Conservation (phyloP, 2,797 vertebrate species). For the Poliocrania exsul region DNA sequence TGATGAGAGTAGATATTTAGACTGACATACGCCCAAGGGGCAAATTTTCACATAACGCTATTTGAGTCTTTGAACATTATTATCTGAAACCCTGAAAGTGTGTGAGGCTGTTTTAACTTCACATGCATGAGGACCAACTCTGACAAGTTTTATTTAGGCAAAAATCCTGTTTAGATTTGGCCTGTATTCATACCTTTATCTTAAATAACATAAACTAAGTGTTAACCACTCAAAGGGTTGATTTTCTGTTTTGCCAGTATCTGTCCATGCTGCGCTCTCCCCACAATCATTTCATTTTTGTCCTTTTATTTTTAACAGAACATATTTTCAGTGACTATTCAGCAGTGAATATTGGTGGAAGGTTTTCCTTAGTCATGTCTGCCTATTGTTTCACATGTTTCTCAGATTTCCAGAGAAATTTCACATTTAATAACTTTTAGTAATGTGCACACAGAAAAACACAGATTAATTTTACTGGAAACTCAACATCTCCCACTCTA, state of each 20-base stretch:
- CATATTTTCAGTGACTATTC: neutral
- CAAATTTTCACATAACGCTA: slow-evolving; percentile 64
- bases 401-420: neutral
- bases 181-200: neutral
- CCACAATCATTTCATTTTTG: neutral
- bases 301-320: neutral
- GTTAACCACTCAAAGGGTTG: neutral
- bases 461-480: neutral
- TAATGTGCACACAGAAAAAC: neutral
- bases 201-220: neutral
- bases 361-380: neutral
- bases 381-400: neutral
- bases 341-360: neutral
- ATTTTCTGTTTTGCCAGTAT: neutral
- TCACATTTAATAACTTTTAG: neutral
- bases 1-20: slow-evolving; percentile 70
- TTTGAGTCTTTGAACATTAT: slow-evolving; percentile 67
- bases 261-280: neutral
- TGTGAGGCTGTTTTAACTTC: neutral
- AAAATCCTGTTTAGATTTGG: neutral
- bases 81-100: slow-evolving; percentile 15
- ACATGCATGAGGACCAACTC: neutral
- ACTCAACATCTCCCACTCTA: neutral
- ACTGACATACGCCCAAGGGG: slow-evolving; percentile 50
- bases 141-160: neutral